A percentile compares a stretch with the other conserved stretches of the same genome.
Evolutionary conservation across 2,113 vertebrate genomes (phyloP).

Genomic region (Corythoichthys intestinalis): DNA sequence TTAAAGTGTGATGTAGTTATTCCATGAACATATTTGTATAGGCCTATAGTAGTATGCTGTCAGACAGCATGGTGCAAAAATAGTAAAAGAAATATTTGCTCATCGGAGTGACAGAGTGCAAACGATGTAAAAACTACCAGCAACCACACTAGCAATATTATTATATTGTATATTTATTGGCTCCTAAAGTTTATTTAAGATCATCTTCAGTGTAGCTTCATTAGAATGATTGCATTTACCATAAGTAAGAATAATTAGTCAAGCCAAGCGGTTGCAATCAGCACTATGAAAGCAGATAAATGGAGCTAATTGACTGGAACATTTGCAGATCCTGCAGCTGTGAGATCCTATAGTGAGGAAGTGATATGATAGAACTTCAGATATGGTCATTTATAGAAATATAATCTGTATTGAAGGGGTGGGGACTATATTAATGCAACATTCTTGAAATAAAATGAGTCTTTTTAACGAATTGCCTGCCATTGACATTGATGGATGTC

Average conservation of each 20-base stretch:
- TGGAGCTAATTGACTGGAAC: slow-evolving; percentile 40
- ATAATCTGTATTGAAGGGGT: too few species aligned
- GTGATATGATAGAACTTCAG: neutral
- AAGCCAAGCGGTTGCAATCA: neutral
- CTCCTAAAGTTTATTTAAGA: neutral
- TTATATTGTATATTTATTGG: neutral
- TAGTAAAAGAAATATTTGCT: neutral
- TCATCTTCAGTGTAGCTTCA: neutral
- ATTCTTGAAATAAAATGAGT: too few species aligned
- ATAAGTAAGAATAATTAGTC: neutral
- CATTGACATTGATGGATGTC: too few species aligned
- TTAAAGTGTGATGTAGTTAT: neutral
- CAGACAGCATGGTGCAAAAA: neutral
- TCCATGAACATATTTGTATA: neutral
- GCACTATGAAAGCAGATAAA: slow-evolving; percentile 29
- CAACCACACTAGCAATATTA: neutral
- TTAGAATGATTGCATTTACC: neutral
- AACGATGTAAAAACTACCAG: neutral
- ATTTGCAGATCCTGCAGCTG: slow-evolving; percentile 11
- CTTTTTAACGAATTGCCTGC: too few species aligned
- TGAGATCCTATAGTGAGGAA: neutral
- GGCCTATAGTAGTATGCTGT: neutral
- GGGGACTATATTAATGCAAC: too few species aligned
- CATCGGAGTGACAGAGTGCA: neutral
- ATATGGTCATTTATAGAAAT: too few species aligned